These are phyloP conservation scores for Periophthalmus magnuspinnatus DNA, from an alignment of 2,797 vertebrate species.

Conservation along the genomic window DNA sequence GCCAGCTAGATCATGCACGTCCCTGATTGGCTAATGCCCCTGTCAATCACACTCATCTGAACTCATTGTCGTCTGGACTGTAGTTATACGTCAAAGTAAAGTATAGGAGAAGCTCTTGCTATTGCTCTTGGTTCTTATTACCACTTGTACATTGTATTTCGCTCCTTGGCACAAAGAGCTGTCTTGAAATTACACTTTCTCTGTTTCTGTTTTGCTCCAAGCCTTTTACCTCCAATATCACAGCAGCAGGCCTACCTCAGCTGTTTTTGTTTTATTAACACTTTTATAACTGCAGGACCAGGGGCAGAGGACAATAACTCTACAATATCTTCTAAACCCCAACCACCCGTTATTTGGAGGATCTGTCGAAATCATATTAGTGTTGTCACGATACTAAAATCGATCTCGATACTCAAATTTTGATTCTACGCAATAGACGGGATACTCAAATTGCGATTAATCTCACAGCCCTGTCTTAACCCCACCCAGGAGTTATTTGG, in stretches of 20 bases:
- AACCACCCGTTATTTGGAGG: neutral
- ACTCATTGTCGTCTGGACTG: no score
- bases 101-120: no score
- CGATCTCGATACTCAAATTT: no score
- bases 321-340: neutral
- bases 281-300: constrained; percentile 35
- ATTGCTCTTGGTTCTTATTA: no score
- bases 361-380: constrained; percentile 31
- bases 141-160: no score
- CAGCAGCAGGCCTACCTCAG: neutral
- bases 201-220: neutral
- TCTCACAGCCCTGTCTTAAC: neutral
- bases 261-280: constrained; percentile 20
- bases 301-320: constrained; percentile 22
- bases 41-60: no score
- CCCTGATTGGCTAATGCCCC: no score
- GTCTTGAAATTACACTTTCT: neutral
- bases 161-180: no score
- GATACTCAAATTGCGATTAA: no score
- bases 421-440: no score
- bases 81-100: no score
- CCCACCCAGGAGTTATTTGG: constrained; percentile 7
- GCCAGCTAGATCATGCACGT: no score
- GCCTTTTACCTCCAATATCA: neutral
- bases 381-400: neutral